These are phyloP conservation scores for Choloepus didactylus DNA, from an alignment of 2,797 vertebrate species.

Conservation along the genomic window DNA sequence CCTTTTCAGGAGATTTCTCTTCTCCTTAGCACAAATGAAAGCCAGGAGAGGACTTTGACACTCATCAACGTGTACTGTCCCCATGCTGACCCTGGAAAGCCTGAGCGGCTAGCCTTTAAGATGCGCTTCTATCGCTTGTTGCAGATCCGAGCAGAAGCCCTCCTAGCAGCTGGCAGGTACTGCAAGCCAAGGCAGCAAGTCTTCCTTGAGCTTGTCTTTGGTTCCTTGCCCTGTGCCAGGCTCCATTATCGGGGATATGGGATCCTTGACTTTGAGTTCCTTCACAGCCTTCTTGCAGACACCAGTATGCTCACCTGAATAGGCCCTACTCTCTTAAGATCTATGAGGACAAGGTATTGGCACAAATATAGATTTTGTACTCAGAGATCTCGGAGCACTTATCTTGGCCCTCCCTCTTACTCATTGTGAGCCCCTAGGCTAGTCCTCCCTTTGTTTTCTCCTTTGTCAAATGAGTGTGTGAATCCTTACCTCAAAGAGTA, in stretches of 20 bases:
- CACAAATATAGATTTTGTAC: slow-evolving; percentile 20
- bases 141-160: slow-evolving; percentile 91
- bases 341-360: background rate
- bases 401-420: background rate
- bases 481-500: background rate
- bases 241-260: background rate
- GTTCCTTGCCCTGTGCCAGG: background rate
- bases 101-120: slow-evolving; percentile 93
- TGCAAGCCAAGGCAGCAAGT: background rate
- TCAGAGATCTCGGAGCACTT: background rate
- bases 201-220: slow-evolving; percentile 28
- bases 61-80: slow-evolving; percentile 96
- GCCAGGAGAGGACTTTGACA: slow-evolving; percentile 88
- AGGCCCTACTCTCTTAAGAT: slow-evolving; percentile 11
- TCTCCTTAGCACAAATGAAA: slow-evolving; percentile 86
- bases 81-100: slow-evolving; percentile 94
- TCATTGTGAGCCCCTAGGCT: background rate
- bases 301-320: background rate
- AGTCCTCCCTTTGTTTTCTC: background rate
- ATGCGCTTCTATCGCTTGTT: slow-evolving; percentile 93
- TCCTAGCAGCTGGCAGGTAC: slow-evolving; percentile 91
- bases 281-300: background rate
- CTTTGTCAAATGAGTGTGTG: slow-evolving; percentile 24
- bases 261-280: slow-evolving; percentile 57
- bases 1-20: background rate